Percentiles rank a stretch among this genome's conserved stretches.
These are phyloP conservation scores for Cuculus canorus DNA, from an alignment of 2,797 vertebrate species.

Conservation along the genomic window DNA sequence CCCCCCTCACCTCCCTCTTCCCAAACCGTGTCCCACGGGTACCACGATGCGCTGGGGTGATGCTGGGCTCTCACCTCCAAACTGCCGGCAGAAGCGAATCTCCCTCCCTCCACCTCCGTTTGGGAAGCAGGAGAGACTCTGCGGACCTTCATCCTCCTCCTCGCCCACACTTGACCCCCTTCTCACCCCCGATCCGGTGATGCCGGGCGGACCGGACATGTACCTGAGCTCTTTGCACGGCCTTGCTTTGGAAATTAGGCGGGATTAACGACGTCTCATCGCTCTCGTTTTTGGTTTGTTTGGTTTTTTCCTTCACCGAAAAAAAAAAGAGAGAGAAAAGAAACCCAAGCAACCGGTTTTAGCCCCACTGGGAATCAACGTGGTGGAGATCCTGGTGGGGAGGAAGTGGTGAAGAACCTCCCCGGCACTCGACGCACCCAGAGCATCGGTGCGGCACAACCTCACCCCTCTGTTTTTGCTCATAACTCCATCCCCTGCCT, in stretches of 20 bases:
- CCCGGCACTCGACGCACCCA: fast-evolving
- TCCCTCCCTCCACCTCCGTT: neutral
- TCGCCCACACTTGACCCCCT: neutral
- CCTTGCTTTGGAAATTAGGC: slow-evolving; percentile 58
- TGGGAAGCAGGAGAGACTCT: neutral
- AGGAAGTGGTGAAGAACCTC: neutral
- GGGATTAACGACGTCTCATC: slow-evolving; percentile 21
- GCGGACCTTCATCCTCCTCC: neutral
- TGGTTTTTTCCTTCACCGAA: neutral
- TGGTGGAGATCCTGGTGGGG: neutral
- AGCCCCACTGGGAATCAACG: neutral
- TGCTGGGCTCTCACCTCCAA: neutral
- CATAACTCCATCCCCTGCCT: neutral
- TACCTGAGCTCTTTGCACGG: slow-evolving; percentile 46
- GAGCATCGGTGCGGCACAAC: neutral
- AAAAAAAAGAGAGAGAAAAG: neutral
- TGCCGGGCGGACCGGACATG: neutral
- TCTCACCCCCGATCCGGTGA: neutral
- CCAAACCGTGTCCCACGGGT: neutral
- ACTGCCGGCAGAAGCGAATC: neutral
- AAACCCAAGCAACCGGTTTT: neutral
- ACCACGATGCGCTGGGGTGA: neutral
- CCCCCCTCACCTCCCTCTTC: neutral
- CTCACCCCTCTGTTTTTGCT: neutral
- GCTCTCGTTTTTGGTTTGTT: neutral